These are phyloP conservation scores for Nasonia longicornis DNA, from an alignment of 1,140 invertebrate species.

Conservation along the genomic window DNA sequence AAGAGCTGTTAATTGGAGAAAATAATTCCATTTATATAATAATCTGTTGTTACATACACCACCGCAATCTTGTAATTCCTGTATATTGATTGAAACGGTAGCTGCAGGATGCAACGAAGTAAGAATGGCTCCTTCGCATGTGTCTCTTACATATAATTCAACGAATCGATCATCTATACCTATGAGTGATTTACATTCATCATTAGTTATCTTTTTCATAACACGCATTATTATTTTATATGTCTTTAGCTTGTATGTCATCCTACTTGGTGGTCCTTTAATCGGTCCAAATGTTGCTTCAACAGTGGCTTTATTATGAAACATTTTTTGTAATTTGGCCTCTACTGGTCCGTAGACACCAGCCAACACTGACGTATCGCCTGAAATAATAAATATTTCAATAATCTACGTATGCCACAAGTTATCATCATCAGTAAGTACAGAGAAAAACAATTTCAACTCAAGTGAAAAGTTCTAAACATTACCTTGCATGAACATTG, in stretches of 20 bases:
- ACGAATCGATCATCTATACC: slow-evolving; percentile 78
- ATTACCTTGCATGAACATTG: slow-evolving; percentile 78
- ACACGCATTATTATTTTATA: not conserved
- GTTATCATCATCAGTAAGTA: not conserved
- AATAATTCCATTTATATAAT: slow-evolving; percentile 14
- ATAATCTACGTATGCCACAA: not conserved
- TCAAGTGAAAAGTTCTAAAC: slow-evolving; percentile 14
- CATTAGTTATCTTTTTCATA: not conserved
- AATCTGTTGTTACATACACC: slow-evolving; percentile 72
- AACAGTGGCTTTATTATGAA: slow-evolving; percentile 81
- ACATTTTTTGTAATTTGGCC: slow-evolving; percentile 80
- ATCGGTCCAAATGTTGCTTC: slow-evolving; percentile 85
- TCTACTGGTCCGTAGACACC: slow-evolving; percentile 89
- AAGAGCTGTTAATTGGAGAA: not conserved
- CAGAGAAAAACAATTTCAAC: slow-evolving; percentile 24
- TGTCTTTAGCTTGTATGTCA: not conserved
- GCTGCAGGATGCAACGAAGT: slow-evolving; percentile 81
- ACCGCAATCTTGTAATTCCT: slow-evolving; percentile 88
- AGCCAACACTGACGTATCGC: slow-evolving; percentile 81
- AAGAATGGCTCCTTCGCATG: slow-evolving; percentile 80
- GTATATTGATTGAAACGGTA: slow-evolving; percentile 81
- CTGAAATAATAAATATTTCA: slow-evolving; percentile 66
- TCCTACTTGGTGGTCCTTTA: slow-evolving; percentile 78
- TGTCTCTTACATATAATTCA: slow-evolving; percentile 81
- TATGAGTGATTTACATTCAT: slow-evolving; percentile 54